Base-by-base conservation (phyloP, 92 coral and sea anemone genomes). In the Actinostola sp. region DNA sequence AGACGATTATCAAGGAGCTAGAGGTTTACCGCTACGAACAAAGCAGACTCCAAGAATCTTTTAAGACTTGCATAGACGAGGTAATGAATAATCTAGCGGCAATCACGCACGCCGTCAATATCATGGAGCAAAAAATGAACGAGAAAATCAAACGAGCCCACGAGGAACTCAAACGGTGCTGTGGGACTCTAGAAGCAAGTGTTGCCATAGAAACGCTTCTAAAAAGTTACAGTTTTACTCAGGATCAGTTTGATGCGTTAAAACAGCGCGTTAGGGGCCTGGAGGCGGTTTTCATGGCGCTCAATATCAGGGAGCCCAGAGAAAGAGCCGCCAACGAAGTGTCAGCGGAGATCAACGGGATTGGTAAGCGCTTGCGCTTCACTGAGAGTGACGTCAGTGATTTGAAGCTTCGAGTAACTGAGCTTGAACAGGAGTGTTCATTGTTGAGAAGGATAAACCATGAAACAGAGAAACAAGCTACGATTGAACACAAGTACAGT, bases 331-430 rank as follows among this genome's bases (percentile, higher is more conserved):
- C 61, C 27, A 45, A 52, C 16, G 60, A 63, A 31, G 80, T 74
- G 20, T 49, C 67, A 25, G 61, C 72, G 25, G 80, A 74, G 63
- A 64, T 74, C 17, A 63, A 60, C 60, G 53, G 61, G 20, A 44
- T 74, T 32, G 67, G 38, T 48, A 48, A 17, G 28, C 56, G 63
- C 10, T 16, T 74, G 15, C 61, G 67, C 11, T 42, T 74, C 35
- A 74, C 80, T 16, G 67, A 64, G 36, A 63, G 70, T 20, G 71
- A 74, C 25, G 72, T 74, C 21, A 64, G 80, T n/a, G 71, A 63
- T 33, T 35, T 74, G 64, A 49, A 33, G 26, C 80, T 60, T 12
- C 46, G 67, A 51, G 72, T 74, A 8, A 46, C 70, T 12, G 80
- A 74, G 14, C 52, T 74, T 20, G 80, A 74, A 38, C 15, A 31